Evolutionary conservation across 53 echinoderm and acorn worm species (phyloP).

Genomic region (Patiria pectinifera): DNA sequence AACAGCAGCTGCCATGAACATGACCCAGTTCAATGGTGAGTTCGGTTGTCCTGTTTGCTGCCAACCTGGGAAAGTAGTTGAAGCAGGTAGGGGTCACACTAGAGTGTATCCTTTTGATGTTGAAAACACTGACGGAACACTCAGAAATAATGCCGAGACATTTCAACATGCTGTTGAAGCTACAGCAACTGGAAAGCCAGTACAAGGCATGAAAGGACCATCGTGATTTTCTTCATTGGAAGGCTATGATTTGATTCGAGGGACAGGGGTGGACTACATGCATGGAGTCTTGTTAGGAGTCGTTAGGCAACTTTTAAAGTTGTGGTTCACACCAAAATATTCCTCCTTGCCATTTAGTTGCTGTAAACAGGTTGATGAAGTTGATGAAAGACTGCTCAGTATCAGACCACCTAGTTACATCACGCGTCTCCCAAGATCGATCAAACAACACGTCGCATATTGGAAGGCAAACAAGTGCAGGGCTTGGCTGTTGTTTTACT

Average conservation of each 20-base stretch:
- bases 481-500: conserved; percentile 81
- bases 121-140: conserved; percentile 34
- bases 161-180: conserved; percentile 7
- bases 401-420: conserved; percentile 75
- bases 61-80: conserved; percentile 56
- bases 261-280: conserved; percentile 48
- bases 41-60: conserved; percentile 65
- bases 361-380: conserved; percentile 34
- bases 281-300: conserved; percentile 36
- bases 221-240: conserved; percentile 8
- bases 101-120: conserved; percentile 52
- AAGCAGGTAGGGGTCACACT: conserved; percentile 59
- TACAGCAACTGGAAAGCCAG: conserved; percentile 9
- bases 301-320: conserved; percentile 49
- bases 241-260: conserved; percentile 28
- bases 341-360: conserved; percentile 61
- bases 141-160: conserved; percentile 15
- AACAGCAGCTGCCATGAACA: conserved; percentile 53
- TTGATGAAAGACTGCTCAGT: conserved; percentile 38
- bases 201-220: conserved; percentile 45
- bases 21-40: conserved; percentile 72
- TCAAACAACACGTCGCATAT: conserved; percentile 71
- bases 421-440: conserved; percentile 65
- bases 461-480: conserved; percentile 86
- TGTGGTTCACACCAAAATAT: conserved; percentile 65